phyloP scores from a whole-genome alignment of 2,888 invertebrate species.

The Phengaris alcon region DNA sequence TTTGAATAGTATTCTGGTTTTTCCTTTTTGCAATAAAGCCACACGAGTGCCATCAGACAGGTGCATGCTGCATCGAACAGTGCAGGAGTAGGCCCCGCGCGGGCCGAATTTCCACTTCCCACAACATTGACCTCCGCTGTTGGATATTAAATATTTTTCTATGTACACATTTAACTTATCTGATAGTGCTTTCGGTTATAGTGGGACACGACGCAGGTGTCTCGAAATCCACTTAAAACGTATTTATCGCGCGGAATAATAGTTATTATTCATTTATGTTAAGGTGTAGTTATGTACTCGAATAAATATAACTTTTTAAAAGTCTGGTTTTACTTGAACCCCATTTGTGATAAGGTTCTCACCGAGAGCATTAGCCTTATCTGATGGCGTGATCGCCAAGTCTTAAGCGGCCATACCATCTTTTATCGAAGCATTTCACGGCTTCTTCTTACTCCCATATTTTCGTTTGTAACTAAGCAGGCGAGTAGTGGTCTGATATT shows the following conservation, averaged over 20 bases:
- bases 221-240: conserved; percentile 69
- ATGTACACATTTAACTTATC: conserved; percentile 63
- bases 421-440: no score
- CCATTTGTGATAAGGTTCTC: neutral
- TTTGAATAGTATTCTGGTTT: neutral
- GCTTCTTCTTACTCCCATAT: no score
- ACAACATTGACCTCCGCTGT: conserved; percentile 55
- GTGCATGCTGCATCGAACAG: conserved; percentile 49
- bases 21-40: conserved; percentile 41
- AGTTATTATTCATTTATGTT: conserved; percentile 77
- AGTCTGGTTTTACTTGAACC: conserved; percentile 47
- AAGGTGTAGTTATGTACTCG: conserved; percentile 81
- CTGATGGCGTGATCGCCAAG: no score
- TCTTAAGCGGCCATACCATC: no score
- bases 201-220: conserved; percentile 61
- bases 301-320: conserved; percentile 80
- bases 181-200: conserved; percentile 65
- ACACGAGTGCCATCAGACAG: conserved; percentile 64
- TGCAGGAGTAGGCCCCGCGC: conserved; percentile 26
- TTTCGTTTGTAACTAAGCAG: no score
- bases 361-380: neutral
- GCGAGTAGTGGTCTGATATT: no score
- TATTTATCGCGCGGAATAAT: conserved; percentile 77
- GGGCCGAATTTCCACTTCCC: conserved; percentile 33
- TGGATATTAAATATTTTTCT: conserved; percentile 67